These are phyloP conservation scores for Sebastes matsubarae DNA, from an alignment of 2,797 vertebrate species.

Conservation along the genomic window DNA sequence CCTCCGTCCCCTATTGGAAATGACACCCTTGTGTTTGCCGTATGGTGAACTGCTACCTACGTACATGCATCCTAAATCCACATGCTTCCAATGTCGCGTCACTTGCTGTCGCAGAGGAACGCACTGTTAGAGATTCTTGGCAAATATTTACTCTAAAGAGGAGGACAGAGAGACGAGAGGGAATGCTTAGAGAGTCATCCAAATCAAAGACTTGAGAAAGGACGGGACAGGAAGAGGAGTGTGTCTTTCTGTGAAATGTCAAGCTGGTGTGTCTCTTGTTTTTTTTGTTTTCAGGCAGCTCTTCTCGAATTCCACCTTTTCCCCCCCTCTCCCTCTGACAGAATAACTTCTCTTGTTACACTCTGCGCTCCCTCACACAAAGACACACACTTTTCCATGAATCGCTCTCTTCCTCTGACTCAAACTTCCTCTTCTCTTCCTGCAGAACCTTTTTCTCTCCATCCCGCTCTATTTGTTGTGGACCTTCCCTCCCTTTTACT, in stretches of 20 bases:
- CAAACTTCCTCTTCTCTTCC: constrained; percentile 35
- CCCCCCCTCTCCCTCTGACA: constrained; percentile 50
- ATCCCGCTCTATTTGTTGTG: constrained; percentile 22
- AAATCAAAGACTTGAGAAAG: constrained; percentile 15
- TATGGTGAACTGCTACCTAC: background rate
- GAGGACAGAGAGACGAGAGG: constrained; percentile 12
- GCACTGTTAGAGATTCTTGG: constrained; percentile 16
- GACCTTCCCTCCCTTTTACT: background rate
- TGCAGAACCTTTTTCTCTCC: constrained; percentile 26
- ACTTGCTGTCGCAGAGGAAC: constrained; percentile 3
- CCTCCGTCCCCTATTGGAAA: background rate
- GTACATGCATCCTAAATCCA: background rate
- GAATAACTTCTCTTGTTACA: constrained; percentile 56
- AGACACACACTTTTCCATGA: constrained; percentile 47
- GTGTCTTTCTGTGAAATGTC: constrained; percentile 36
- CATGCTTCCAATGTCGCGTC: background rate
- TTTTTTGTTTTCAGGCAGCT: constrained; percentile 11
- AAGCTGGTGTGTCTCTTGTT: constrained; percentile 26
- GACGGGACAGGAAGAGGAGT: background rate
- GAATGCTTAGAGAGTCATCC: background rate
- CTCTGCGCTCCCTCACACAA: background rate
- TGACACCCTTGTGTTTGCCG: background rate
- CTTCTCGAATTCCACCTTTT: constrained; percentile 62
- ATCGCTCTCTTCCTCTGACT: constrained; percentile 42
- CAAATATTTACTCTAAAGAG: constrained; percentile 51